phyloP scores from a whole-genome alignment of 2,113 vertebrate genomes.

The Cariama cristata region DNA sequence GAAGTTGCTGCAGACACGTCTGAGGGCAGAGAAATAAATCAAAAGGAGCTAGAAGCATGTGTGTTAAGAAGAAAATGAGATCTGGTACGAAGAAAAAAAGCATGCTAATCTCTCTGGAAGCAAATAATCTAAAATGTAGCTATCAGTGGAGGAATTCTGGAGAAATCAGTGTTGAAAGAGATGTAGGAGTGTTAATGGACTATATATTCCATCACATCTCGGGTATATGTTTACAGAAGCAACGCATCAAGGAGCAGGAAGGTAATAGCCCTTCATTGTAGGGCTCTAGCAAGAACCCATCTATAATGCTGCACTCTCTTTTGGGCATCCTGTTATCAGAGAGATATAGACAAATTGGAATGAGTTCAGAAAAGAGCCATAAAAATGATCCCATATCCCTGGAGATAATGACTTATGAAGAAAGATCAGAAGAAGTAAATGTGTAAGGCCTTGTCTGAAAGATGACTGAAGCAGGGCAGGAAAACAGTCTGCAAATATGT shows the following conservation, averaged over 20 bases:
- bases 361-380: slow-evolving; percentile 62
- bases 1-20: slow-evolving; percentile 53
- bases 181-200: slow-evolving; percentile 50
- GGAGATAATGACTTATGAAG: slow-evolving; percentile 61
- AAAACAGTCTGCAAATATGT: slow-evolving; percentile 48
- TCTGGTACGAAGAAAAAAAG: background rate
- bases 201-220: slow-evolving; percentile 29
- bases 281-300: slow-evolving; percentile 19
- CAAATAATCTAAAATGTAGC: slow-evolving; percentile 26
- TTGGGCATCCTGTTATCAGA: slow-evolving; percentile 55
- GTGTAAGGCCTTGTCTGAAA: slow-evolving; percentile 54
- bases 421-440: slow-evolving; percentile 60
- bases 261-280: slow-evolving; percentile 43
- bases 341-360: slow-evolving; percentile 59
- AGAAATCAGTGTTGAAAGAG: slow-evolving; percentile 42
- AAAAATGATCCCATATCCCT: slow-evolving; percentile 62
- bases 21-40: slow-evolving; percentile 51
- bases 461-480: slow-evolving; percentile 38
- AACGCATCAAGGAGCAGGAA: slow-evolving; percentile 21
- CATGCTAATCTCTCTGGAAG: slow-evolving; percentile 22
- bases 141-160: slow-evolving; percentile 14
- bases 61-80: slow-evolving; percentile 51
- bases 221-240: slow-evolving; percentile 49
- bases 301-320: slow-evolving; percentile 46
- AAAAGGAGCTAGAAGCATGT: slow-evolving; percentile 36